These are phyloP conservation scores for Coreoperca whiteheadi DNA, from an alignment of 2,113 vertebrate species.

Conservation along the genomic window DNA sequence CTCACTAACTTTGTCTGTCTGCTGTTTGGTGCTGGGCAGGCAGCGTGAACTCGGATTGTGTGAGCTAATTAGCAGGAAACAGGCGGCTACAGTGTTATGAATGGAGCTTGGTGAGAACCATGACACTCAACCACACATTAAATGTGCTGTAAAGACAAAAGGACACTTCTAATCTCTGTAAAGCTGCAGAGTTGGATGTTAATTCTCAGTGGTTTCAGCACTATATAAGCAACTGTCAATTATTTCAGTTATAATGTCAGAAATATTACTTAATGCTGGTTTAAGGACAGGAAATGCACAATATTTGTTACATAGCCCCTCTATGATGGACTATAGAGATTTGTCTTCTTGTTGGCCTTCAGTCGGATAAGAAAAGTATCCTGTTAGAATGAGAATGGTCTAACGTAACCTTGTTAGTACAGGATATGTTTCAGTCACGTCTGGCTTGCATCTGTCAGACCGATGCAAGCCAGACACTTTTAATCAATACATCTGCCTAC, in stretches of 20 bases:
- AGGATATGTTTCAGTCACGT: no score
- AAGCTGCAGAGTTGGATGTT: no score
- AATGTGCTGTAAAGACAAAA: background rate
- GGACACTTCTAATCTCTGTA: background rate
- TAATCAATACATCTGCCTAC: background rate
- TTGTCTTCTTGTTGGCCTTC: background rate
- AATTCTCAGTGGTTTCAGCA: no score
- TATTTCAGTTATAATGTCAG: background rate
- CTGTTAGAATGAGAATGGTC: background rate
- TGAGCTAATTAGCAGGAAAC: background rate
- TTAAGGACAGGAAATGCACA: no score
- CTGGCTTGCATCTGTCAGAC: no score
- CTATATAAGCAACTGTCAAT: background rate
- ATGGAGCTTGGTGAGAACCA: background rate
- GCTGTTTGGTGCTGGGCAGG: background rate
- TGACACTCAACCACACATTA: background rate
- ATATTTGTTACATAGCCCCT: no score
- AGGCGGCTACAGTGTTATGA: background rate
- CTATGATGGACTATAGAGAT: background rate
- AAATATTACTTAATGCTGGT: background rate
- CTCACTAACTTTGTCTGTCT: no score
- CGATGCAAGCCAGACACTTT: background rate
- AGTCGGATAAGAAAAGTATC: no score
- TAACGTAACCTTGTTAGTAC: no score
- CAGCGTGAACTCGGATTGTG: background rate